These are phyloP conservation scores for Pangasius djambal DNA, from an alignment of 2,797 vertebrate species.

Conservation along the genomic window DNA sequence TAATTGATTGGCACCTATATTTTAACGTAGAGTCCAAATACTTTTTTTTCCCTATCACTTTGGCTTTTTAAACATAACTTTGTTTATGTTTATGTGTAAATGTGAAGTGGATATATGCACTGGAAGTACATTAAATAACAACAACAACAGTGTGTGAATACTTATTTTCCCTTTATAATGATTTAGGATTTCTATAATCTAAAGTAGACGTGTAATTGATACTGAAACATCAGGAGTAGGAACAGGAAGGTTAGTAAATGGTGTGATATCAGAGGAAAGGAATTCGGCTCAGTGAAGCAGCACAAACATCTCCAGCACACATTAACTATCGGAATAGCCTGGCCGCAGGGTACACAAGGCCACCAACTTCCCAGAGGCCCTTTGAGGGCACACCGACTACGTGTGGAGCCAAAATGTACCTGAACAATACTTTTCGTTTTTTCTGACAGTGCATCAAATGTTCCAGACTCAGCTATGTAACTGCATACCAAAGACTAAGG, in stretches of 20 bases:
- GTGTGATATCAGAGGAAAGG: constrained; percentile 60
- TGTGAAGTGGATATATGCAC: neutral
- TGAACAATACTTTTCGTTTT: neutral
- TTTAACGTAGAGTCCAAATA: neutral
- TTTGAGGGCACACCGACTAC: neutral
- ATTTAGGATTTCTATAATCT: neutral
- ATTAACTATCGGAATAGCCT: constrained; percentile 65
- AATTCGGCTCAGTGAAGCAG: constrained; percentile 54
- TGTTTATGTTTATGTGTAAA: neutral
- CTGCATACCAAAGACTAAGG: neutral
- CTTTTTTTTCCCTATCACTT: neutral
- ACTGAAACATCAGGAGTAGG: neutral
- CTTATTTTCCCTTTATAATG: neutral
- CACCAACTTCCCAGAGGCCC: constrained; percentile 61
- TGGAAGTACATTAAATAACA: neutral
- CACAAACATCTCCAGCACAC: constrained; percentile 59
- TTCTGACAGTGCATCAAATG: neutral
- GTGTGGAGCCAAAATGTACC: neutral
- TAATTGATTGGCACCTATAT: neutral
- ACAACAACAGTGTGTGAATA: neutral
- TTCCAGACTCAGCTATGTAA: neutral
- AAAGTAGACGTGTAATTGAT: neutral
- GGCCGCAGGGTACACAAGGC: constrained; percentile 66
- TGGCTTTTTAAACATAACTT: neutral
- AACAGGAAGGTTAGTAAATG: neutral